Base-by-base conservation (phyloP, 2,113 vertebrate genomes). In the Labrus mixtus region DNA sequence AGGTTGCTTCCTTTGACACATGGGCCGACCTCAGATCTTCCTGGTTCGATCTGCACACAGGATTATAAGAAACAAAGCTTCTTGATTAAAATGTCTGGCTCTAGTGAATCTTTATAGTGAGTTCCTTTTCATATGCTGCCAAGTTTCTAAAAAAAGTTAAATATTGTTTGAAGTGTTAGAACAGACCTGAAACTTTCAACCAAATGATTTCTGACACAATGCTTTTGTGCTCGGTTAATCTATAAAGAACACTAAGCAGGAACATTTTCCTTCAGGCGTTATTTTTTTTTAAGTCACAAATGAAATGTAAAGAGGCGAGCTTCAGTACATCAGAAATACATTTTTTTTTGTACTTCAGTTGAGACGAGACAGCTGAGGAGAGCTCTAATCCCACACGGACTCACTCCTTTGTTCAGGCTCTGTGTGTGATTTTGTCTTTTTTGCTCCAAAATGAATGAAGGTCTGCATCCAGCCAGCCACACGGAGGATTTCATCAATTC, bases 401-500 rank as follows among this genome's bases (percentile, higher is more conserved):
- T 68, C 33, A n/a, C 10, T 61, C 36, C 22, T 76, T 74, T 83
- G 77, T 70, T 50, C 43, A 65, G 56, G 11, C 63, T 58, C 64
- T 51, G 48, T 73, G 51, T 79, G 60, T 57, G 79, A 75, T 84
- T 81, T 62, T 83, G 68, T 85, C 71, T 83, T 76, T 70, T 84
- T 25, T 68, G 68, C 78, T 80, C 45, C 57, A 48, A 10, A 85
- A 59, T 78, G 72, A 84, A 83, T 59, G 78, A 67, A 79, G 60
- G 79, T 61, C 83, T 78, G 43, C 68, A 71, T 72, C 76, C 68
- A 80, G 62, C 73, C 73, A 54, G 39, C 48, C 48, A 9, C 48
- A 51, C 69, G 59, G 70, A 41, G 74, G 79, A 87, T 79, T 86
- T 83, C 83, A 86, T 76, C 81, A 85, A 74, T 54, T 73, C 64